Conservation (phyloP, 2,797 vertebrate species). For the Phoxinus dragarum region DNA sequence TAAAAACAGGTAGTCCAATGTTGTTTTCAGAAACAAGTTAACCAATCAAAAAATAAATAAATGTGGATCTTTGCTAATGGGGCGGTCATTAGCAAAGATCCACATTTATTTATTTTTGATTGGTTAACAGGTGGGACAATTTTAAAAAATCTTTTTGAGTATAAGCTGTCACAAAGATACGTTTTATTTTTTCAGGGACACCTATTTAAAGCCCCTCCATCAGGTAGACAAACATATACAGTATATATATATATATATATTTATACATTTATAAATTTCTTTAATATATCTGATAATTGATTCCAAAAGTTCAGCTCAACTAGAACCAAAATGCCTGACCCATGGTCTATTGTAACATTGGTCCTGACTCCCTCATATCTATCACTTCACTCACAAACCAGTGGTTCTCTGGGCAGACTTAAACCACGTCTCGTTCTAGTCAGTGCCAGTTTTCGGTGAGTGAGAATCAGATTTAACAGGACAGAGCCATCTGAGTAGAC, state of each 20-base stretch:
- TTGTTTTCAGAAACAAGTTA: too few relatives aligned
- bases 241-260: background rate
- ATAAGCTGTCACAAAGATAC: background rate
- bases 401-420: background rate
- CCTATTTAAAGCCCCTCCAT: background rate
- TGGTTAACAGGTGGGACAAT: background rate
- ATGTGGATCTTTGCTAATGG: too few relatives aligned
- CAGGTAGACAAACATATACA: background rate
- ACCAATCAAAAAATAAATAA: too few relatives aligned
- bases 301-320: background rate
- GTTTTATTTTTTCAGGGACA: background rate
- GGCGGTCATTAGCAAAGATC: background rate
- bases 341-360: slow-evolving; percentile 3
- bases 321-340: background rate
- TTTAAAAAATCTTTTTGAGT: background rate
- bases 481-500: slow-evolving; percentile 50
- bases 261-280: background rate
- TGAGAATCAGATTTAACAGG: slow-evolving; percentile 43
- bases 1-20: background rate
- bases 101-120: background rate
- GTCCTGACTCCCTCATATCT: background rate
- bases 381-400: slow-evolving; percentile 29
- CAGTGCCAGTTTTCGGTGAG: slow-evolving; percentile 64
- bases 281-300: background rate
- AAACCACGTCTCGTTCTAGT: slow-evolving; percentile 12